These are phyloP conservation scores for Papilio aristodemus DNA, from an alignment of 1,140 invertebrate species.

Conservation along the genomic window DNA sequence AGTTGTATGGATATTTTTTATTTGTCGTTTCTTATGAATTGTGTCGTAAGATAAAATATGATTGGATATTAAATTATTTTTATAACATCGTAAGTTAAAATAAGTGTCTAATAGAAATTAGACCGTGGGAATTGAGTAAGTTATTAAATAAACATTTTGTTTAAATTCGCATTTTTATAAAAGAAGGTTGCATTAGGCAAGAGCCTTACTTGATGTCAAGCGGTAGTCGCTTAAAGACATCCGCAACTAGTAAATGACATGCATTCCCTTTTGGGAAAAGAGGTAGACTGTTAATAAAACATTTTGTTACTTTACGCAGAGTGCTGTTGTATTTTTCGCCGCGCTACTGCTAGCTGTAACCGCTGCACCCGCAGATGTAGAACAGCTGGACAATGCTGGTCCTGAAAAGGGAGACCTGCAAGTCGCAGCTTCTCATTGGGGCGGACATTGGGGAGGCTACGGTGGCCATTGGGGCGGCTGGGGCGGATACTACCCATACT, in stretches of 20 bases:
- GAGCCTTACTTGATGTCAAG: no score
- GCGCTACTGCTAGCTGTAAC: conserved; percentile 45
- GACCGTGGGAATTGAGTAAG: no score
- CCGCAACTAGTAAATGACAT: no score
- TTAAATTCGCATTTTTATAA: no score
- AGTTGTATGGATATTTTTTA: not conserved
- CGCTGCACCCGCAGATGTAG: conserved; percentile 55
- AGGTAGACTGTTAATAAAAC: no score
- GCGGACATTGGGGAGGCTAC: conserved; percentile 53
- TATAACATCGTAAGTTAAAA: no score
- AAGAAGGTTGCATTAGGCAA: no score
- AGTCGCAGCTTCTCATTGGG: conserved; percentile 68
- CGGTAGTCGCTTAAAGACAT: no score
- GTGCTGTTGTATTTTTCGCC: conserved; percentile 43
- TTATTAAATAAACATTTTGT: no score
- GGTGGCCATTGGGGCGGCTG: conserved; percentile 43
- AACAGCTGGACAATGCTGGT: conserved; percentile 43
- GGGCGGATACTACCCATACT: conserved; percentile 56
- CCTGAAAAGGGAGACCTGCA: conserved; percentile 68
- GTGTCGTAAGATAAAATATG: not conserved
- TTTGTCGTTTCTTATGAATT: not conserved
- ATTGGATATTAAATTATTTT: not conserved
- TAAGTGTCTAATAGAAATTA: no score
- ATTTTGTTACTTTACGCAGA: no score
- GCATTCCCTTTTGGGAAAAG: no score